A percentile compares a stretch with the other conserved stretches of the same genome.
phyloP scores from a whole-genome alignment of 2,888 invertebrate genomes.

The Myopa tessellatipennis region DNA sequence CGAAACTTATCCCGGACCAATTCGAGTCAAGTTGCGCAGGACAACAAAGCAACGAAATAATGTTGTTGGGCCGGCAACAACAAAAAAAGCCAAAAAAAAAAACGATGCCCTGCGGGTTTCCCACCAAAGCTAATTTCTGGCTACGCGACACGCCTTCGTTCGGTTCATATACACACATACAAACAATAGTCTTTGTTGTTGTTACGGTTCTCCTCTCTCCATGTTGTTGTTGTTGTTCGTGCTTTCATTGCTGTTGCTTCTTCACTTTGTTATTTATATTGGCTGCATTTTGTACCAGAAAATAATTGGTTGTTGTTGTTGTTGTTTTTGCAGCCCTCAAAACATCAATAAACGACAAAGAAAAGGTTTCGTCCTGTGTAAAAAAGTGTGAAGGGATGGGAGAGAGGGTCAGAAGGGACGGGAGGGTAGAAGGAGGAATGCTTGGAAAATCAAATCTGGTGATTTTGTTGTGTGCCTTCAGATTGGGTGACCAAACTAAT shows the following conservation, averaged over 20 bases:
- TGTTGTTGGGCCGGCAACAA: no score
- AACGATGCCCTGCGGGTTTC: neutral
- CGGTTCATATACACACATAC: no score
- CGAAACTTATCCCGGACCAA: neutral
- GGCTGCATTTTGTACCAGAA: neutral
- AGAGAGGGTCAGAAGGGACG: no score
- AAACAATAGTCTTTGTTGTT: neutral
- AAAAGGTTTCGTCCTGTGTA: neutral
- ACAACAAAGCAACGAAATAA: neutral
- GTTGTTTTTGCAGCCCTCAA: neutral
- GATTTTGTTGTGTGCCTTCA: no score
- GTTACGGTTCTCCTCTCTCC: neutral
- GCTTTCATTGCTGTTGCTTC: conserved; percentile 3
- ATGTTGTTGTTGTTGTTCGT: neutral
- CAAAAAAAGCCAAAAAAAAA: neutral
- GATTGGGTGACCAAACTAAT: neutral
- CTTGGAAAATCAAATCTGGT: no score
- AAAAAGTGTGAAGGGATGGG: neutral
- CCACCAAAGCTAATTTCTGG: neutral
- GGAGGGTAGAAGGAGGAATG: neutral
- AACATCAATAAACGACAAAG: neutral
- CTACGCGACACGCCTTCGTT: neutral
- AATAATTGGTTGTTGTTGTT: neutral
- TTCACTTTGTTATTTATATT: neutral
- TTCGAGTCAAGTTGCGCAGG: neutral